Base-by-base conservation (phyloP, 2,797 vertebrate genomes). In the Muscicapa comitata region DNA sequence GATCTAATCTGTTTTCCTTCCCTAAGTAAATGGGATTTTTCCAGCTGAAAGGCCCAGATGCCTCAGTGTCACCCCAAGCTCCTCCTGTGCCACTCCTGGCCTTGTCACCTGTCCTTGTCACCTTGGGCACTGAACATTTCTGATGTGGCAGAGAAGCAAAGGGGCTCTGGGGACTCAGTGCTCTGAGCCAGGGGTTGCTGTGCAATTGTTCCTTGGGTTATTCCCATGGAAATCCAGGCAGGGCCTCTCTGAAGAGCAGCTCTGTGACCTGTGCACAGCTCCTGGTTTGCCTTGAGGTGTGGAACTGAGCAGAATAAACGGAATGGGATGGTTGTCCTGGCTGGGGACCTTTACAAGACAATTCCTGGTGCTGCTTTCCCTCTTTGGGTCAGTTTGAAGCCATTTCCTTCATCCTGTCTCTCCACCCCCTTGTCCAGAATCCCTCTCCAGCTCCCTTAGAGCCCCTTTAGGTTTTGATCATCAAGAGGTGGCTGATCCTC, bases 251-350 rank as follows among this genome's bases (percentile, higher is more conserved):
- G 68, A 70, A 51, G 94, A 92, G 0, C 90, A 81, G 38, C 94
- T 45, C 37, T 58, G 90, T 37, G 94, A 16, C 42, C 85, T 25
- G 79, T 55, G 86, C 75, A 65, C 35, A 11, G 74, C 91, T 94
- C 95, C 23, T 82, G 95, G 86, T 81, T 77, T 59, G 82, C 38
- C 3, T 40, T 18, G 24, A 42, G 13, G 79, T 76, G 94, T 23
- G 90, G 90, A 90, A 63, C 82, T 93, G 94, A 54, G 3, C 71
- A 28, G 81, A 92, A 94, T 83, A 85, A 96, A 93, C 6, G 73
- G 86, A 73, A 37, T 29, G 28, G 86, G 91, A 40, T 14, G 37
- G 6, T 12, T 62, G 17, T 74, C 14, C 53, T 17, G 45, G 24
- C 68, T 59, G 43, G 25, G 29, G 53, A 13, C 53, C 50, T n/a